Evolutionary conservation across 2,888 invertebrate species (phyloP), one percentile per base, ranked within the genome.

Genomic region (Pheosia gnoma): DNA sequence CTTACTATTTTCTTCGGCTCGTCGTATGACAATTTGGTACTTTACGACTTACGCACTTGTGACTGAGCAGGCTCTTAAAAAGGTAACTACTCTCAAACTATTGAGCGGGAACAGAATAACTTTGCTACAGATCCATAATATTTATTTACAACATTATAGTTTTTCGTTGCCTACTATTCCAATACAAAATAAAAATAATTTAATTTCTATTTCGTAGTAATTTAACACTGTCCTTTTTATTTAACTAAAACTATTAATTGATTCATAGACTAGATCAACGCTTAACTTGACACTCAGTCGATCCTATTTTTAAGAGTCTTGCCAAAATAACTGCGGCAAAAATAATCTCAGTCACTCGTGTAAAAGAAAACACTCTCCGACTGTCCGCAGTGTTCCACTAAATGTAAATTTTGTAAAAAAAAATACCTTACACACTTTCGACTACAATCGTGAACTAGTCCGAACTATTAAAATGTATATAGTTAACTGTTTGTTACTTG

Each of bases 401-500:
- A 68, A 62, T 91, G 88, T 90, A 91, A 86, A 88, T 86, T 88
- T 84, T 91, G 89, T 91, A 89, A 82, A 88, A 86, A 78, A 85
- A 77, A 78, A 72, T 13, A n/a, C 77, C 74, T 79, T 80, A 79
- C 79, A 77, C 72, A 77, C 81, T 85, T 88, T 91, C 82, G 89
- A 90, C 87, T 89, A 89, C 82, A 80, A 90, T 87, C 82, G 86
- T 85, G 86, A 91, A 92, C 93, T 93, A 93, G 93, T 93, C 93
- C 91, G 88, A 89, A 90, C 85, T 89, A 87, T 82, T 90, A 89
- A 41, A 90, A 86, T 93, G 93, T 93, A 93, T 82, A 93, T 92
- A 93, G 90, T 90, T 92, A 91, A 89, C 91, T 91, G 90, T 93
- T 93, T 92, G 93, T 93, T 93, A 93, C 89, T 84, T 93, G 93